These are phyloP conservation scores for Galago senegalensis DNA, from an alignment of 2,797 vertebrate genomes.

Conservation along the genomic window DNA sequence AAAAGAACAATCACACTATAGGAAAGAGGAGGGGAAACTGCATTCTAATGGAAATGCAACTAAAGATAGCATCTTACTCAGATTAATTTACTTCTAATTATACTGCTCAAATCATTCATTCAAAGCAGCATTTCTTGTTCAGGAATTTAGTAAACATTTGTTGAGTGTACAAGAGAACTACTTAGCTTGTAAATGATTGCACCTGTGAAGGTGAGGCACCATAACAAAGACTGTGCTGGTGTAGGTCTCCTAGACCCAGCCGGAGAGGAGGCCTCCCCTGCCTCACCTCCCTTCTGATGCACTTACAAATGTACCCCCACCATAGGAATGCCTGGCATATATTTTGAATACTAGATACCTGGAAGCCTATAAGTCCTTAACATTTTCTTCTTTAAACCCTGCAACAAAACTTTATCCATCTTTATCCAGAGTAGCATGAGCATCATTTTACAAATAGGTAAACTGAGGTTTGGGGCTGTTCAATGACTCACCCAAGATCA, in stretches of 20 bases:
- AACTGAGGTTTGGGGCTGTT: not conserved
- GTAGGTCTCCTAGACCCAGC: not conserved
- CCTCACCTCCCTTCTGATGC: not conserved
- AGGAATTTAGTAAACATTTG: conserved; percentile 47
- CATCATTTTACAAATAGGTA: not conserved
- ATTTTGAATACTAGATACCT: not conserved
- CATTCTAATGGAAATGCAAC: conserved; percentile 36
- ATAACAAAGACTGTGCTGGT: not conserved
- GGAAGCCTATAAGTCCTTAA: not conserved
- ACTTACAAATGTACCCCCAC: not conserved
- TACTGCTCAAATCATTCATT: conserved; percentile 23
- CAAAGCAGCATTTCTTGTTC: conserved; percentile 34
- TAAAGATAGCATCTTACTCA: conserved; percentile 32
- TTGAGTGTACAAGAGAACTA: not conserved
- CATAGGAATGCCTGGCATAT: not conserved
- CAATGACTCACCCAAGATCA: not conserved
- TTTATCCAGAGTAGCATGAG: not conserved
- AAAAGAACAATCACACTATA: not conserved
- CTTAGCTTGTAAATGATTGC: not conserved
- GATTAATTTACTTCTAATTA: conserved; percentile 40
- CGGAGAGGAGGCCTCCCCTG: not conserved
- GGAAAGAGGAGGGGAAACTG: not conserved
- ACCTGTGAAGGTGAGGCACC: not conserved
- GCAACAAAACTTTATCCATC: not conserved
- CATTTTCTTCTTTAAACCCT: not conserved